Percentiles rank a stretch among this genome's conserved stretches.
These are phyloP conservation scores for Dromius quadrimaculatus DNA, from an alignment of 2,888 invertebrate species.

Conservation along the genomic window DNA sequence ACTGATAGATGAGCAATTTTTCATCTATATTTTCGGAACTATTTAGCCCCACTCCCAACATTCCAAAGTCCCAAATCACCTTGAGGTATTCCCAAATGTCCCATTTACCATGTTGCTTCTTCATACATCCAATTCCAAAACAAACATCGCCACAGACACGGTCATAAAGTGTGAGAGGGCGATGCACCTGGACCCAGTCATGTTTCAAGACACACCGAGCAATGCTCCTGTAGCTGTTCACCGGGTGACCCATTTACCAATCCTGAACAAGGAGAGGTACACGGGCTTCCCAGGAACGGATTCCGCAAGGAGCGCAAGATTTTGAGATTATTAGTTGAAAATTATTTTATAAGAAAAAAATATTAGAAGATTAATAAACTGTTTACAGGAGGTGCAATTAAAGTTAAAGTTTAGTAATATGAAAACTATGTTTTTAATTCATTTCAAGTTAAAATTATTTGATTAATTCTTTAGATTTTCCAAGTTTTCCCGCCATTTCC, in stretches of 20 bases:
- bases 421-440: no score
- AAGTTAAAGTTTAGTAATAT: no score
- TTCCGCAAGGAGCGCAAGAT: constrained; percentile 2
- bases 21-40: no score
- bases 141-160: neutral
- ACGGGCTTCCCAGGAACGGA: neutral
- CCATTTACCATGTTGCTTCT: neutral
- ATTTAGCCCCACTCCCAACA: no score
- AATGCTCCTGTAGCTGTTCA: constrained; percentile 18
- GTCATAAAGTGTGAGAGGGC: constrained; percentile 7
- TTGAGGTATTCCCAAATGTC: neutral
- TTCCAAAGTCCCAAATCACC: no score
- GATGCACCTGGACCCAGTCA: constrained; percentile 7
- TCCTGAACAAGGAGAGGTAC: neutral
- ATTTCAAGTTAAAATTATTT: no score
- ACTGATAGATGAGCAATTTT: no score
- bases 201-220: neutral
- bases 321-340: no score
- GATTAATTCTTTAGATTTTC: no score
- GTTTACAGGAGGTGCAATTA: no score
- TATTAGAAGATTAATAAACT: no score
- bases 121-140: neutral
- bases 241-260: constrained; percentile 51
- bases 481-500: neutral
- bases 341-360: no score